Conservation (phyloP, 2,888 invertebrate genomes). For the Melanostoma scalare region DNA sequence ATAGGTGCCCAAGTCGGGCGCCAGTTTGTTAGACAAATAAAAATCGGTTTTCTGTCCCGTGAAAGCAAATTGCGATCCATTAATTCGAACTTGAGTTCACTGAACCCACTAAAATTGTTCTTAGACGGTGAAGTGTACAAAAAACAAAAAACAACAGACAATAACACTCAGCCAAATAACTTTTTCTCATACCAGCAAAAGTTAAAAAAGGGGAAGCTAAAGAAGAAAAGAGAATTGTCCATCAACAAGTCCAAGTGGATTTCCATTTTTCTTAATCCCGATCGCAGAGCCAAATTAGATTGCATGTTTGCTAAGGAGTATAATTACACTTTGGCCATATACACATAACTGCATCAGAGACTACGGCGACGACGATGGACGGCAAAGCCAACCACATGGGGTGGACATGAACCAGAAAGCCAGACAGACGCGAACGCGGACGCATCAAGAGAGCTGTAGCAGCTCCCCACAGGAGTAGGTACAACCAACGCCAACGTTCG, state of each 20-base stretch:
- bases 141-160: constrained; percentile 3
- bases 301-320: constrained; percentile 64
- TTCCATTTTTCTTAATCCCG: constrained; percentile 38
- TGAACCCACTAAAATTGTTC: constrained; percentile 1
- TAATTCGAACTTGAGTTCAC: constrained; percentile 7
- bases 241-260: constrained; percentile 35
- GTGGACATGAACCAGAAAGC: constrained; percentile 66
- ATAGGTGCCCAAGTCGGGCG: constrained; percentile 1
- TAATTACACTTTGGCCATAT: constrained; percentile 52
- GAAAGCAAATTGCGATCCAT: neutral
- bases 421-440: constrained; percentile 42
- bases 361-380: constrained; percentile 30
- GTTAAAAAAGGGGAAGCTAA: no score
- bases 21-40: constrained; percentile 3
- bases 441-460: constrained; percentile 11
- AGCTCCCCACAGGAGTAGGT: constrained; percentile 43
- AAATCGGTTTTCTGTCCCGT: neutral
- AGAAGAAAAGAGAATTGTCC: constrained; percentile 21
- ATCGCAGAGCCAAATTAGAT: constrained; percentile 54
- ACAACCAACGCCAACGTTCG: constrained; percentile 58
- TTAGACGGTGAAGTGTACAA: neutral
- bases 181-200: constrained; percentile 5
- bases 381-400: constrained; percentile 60
- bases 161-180: constrained; percentile 13
- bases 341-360: constrained; percentile 11